Conservation (phyloP, 2,888 invertebrate species). For the Allolobophora icterica region DNA sequence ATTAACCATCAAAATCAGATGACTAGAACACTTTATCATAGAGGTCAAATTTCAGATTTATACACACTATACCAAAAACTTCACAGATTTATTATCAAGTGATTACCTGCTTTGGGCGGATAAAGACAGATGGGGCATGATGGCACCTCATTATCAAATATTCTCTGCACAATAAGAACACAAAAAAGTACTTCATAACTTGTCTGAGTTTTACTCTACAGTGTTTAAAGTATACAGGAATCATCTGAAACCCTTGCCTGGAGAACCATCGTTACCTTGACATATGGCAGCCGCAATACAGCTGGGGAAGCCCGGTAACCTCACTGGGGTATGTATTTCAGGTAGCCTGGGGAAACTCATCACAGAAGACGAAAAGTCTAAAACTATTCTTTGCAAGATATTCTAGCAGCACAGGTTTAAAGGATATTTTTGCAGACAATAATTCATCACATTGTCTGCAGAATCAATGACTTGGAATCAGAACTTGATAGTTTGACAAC, state of each 20-base stretch:
- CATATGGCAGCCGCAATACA: no score
- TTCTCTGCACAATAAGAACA: constrained; percentile 52
- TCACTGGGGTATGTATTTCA: no score
- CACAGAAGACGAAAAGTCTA: no score
- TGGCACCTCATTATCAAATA: constrained; percentile 65
- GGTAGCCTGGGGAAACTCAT: no score
- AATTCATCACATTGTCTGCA: no score
- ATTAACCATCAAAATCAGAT: background rate
- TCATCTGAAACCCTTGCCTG: background rate
- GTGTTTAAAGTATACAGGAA: background rate
- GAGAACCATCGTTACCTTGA: no score
- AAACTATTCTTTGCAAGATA: no score
- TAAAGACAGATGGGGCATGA: constrained; percentile 92
- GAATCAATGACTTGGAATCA: no score
- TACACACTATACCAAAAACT: background rate
- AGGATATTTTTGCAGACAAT: no score
- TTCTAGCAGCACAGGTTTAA: no score
- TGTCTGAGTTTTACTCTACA: background rate
- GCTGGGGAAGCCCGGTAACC: no score
- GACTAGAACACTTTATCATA: background rate
- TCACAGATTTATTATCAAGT: background rate
- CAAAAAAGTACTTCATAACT: constrained; percentile 34
- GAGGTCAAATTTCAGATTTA: background rate
- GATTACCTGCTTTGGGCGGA: constrained; percentile 70
- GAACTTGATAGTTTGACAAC: no score